Evolutionary conservation across 2,797 vertebrate genomes (phyloP).

Genomic region (Hafferia zeledoni): DNA sequence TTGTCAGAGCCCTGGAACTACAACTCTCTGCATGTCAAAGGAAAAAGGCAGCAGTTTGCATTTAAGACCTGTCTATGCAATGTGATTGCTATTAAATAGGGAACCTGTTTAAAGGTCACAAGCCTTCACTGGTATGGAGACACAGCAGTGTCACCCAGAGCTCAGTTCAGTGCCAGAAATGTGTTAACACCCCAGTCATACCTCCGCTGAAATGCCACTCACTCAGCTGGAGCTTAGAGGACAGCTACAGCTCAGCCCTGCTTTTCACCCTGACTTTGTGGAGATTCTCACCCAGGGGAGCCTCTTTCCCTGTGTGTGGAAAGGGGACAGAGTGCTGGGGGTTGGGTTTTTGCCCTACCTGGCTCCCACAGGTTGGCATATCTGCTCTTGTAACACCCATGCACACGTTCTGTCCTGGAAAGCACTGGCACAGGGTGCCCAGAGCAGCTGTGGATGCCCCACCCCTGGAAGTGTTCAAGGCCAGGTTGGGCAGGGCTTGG

Average conservation of each 20-base stretch:
- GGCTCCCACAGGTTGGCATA: no score
- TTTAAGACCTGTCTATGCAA: not conserved
- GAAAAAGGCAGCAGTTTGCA: not conserved
- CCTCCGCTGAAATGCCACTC: not conserved
- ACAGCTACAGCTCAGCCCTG: not conserved
- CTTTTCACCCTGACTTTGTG: not conserved
- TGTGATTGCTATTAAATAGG: not conserved
- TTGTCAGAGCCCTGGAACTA: not conserved
- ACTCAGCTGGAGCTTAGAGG: not conserved
- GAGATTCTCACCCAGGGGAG: not conserved
- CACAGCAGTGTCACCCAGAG: not conserved
- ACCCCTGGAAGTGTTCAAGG: not conserved
- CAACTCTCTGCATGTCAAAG: not conserved
- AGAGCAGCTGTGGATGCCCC: not conserved
- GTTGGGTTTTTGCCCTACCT: rapidly evolving
- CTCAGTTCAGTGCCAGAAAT: not conserved
- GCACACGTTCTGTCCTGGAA: not conserved
- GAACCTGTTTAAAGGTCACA: not conserved
- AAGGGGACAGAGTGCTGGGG: not conserved
- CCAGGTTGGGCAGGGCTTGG: rapidly evolving
- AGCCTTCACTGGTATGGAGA: not conserved
- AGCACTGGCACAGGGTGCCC: not conserved
- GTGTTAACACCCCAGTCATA: not conserved
- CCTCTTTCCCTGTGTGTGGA: not conserved
- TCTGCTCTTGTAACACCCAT: not conserved